Percentiles rank a stretch among this genome's conserved stretches.
Evolutionary conservation across 2,797 vertebrate species (phyloP).

Genomic region (Ctenopoma multispine): DNA sequence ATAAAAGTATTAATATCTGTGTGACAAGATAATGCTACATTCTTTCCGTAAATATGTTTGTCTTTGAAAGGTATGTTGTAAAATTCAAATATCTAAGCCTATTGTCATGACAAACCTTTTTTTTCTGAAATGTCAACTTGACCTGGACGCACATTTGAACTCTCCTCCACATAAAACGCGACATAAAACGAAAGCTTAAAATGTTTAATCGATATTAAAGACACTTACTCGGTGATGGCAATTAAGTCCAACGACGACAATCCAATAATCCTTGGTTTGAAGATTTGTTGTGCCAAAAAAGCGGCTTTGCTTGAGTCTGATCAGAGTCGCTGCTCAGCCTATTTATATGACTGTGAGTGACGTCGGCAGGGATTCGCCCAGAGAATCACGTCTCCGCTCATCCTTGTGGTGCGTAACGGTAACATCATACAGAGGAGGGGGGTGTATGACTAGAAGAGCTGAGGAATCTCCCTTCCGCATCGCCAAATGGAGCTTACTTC

Average conservation of each 20-base stretch:
- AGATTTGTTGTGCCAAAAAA: conserved; percentile 31
- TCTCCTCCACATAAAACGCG: background rate
- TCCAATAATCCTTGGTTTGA: conserved; percentile 67
- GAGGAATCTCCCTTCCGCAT: conserved; percentile 83
- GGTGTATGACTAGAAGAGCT: conserved; percentile 71
- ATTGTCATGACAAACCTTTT: no score
- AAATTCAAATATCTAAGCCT: background rate
- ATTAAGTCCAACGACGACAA: conserved; percentile 64
- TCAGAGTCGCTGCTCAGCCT: conserved; percentile 53
- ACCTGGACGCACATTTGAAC: background rate
- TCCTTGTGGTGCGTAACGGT: conserved; percentile 80
- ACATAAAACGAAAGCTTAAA: conserved; percentile 7
- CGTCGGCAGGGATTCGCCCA: conserved; percentile 84
- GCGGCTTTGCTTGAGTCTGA: conserved; percentile 63
- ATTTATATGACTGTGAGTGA: conserved; percentile 83
- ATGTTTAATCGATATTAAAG: conserved; percentile 13
- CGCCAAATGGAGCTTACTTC: conserved; percentile 69
- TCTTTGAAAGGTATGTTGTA: background rate
- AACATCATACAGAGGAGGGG: conserved; percentile 73
- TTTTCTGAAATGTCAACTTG: background rate
- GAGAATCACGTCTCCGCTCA: conserved; percentile 79
- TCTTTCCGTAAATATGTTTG: background rate
- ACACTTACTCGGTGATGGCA: conserved; percentile 67
- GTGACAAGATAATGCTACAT: background rate
- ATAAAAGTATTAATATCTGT: background rate